Evolutionary conservation across 2,888 invertebrate genomes (phyloP).

Genomic region (Heliconius ethilla): DNA sequence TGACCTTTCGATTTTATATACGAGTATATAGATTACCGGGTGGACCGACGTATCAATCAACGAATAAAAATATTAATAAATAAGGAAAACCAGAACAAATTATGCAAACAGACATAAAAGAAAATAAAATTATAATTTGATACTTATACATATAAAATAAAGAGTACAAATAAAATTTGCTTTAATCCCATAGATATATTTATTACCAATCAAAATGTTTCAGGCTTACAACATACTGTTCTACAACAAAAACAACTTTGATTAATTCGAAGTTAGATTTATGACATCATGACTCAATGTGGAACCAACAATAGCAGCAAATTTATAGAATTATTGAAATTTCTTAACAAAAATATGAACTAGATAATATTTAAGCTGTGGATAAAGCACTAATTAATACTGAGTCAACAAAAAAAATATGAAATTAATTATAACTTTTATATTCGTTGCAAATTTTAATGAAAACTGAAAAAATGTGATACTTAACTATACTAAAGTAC

Average conservation of each 20-base stretch:
- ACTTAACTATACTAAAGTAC: conserved; percentile 15
- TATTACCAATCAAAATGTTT: conserved; percentile 37
- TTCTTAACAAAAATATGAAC: conserved; percentile 2
- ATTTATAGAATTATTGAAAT: conserved; percentile 24
- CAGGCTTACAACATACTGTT: conserved; percentile 63
- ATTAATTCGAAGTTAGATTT: conserved; percentile 77
- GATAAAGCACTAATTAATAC: background rate
- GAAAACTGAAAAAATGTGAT: conserved; percentile 6
- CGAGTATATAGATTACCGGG: too few relatives aligned
- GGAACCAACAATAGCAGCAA: conserved; percentile 45
- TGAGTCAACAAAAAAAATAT: background rate
- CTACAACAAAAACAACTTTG: conserved; percentile 68
- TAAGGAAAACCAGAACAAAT: background rate
- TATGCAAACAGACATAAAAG: background rate
- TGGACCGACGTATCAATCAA: background rate
- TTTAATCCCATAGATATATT: background rate
- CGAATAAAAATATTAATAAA: background rate
- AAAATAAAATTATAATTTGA: background rate
- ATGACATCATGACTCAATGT: conserved; percentile 76
- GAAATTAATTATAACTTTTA: conserved; percentile 10
- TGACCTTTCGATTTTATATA: too few relatives aligned
- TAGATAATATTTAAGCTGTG: background rate
- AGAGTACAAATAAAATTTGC: background rate
- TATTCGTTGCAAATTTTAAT: conserved; percentile 5
- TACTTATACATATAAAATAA: background rate